These are phyloP conservation scores for Ostrea edulis DNA, from an alignment of 1,140 invertebrate species.

Conservation along the genomic window DNA sequence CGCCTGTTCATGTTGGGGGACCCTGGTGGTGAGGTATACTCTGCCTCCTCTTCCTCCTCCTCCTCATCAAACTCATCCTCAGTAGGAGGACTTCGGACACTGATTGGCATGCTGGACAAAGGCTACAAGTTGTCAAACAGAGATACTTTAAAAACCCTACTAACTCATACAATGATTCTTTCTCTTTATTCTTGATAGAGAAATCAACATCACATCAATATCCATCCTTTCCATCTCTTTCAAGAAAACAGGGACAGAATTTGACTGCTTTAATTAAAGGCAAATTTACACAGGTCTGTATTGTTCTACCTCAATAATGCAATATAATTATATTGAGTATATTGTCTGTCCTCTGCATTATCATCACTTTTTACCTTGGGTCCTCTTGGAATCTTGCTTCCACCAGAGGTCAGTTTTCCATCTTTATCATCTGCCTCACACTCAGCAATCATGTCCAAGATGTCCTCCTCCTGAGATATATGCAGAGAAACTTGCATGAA, in stretches of 20 bases:
- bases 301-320: too few relatives aligned
- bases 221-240: too few relatives aligned
- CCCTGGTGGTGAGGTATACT: slow-evolving; percentile 53
- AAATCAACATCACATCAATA: too few relatives aligned
- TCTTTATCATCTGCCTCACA: slow-evolving; percentile 77
- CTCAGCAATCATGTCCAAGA: slow-evolving; percentile 77
- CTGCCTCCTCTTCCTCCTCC: slow-evolving; percentile 63
- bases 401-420: slow-evolving; percentile 59
- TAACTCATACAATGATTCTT: too few relatives aligned
- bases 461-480: slow-evolving; percentile 73
- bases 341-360: too few relatives aligned
- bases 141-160: background rate
- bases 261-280: too few relatives aligned
- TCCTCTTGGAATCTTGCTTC: slow-evolving; percentile 56
- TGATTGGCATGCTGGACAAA: slow-evolving; percentile 73
- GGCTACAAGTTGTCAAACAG: slow-evolving; percentile 61
- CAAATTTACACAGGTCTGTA: too few relatives aligned
- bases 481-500: too few relatives aligned
- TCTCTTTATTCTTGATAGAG: too few relatives aligned
- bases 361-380: slow-evolving; percentile 68
- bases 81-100: slow-evolving; percentile 53
- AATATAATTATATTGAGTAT: too few relatives aligned
- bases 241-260: too few relatives aligned
- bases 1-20: slow-evolving; percentile 40
- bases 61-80: slow-evolving; percentile 68